Evolutionary conservation across 2,113 vertebrate genomes (phyloP), one percentile per base, ranked within the genome.

Genomic region (human): DNA sequence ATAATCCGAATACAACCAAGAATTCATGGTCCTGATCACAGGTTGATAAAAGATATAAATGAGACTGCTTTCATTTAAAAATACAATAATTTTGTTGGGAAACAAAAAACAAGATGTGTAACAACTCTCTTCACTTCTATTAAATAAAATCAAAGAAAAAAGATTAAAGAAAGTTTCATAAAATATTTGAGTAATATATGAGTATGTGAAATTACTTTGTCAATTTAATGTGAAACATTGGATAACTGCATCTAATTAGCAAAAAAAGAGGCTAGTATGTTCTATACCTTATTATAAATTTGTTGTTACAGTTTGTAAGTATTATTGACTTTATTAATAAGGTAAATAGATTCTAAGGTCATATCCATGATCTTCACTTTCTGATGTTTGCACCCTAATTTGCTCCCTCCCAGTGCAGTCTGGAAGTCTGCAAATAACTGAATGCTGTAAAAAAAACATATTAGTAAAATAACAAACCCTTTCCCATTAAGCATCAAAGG

Each of bases 21-120:
- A 90, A 81, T 86, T 90, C 22, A 57, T 40, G 2, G 16, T 85
- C 25, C 80, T 59, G 64, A 85, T 40, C 48, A 78, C 38, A 82
- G 32, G 20, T 85, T 3, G 30, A 90, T 79, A 52, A 79, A 78
- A 59, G 40, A 88, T 70, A 40, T 59, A 90, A 40, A 6, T n/a
- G 23, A 94, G 59, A 88, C 23, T 17, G 14, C 50, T 81, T 87
- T 86, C 12, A 30, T 94, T 94, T 66, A 20, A 93, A 94, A 92
- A 55, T 38, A n/a, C 10, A 55, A 52, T 87, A 72, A 45, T 52
- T 92, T 88, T 18, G 14, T 59, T 59, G 64, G 27, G 16, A 86
- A 86, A 50, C 40, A 85, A 48, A 35, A 40, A 86, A 35, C 30
- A 27, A 70, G 1, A 25, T 70, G 72, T 50, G 32, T 11, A n/a